A percentile compares a stretch with the other conserved stretches of the same genome.
Conservation (phyloP, 2,797 vertebrate species). For the Centropyge bicolor region DNA sequence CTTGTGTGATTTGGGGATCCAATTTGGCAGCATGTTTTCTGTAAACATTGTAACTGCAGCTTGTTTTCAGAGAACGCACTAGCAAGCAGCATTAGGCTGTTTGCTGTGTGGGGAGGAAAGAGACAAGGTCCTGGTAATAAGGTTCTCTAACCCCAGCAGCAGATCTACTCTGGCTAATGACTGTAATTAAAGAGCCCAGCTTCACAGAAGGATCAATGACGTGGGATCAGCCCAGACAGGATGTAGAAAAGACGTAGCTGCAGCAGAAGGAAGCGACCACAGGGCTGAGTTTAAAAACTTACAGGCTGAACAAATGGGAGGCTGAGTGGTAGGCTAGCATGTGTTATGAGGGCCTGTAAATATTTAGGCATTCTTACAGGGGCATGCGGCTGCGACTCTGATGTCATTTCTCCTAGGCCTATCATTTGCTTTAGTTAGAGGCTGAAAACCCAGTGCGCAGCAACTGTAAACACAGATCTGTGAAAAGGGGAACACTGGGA, state of each 20-base stretch:
- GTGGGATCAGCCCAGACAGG: constrained; percentile 67
- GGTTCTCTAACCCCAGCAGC: constrained; percentile 74
- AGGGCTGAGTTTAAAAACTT: constrained; percentile 61
- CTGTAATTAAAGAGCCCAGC: constrained; percentile 81
- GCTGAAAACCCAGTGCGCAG: constrained; percentile 42
- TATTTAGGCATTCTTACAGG: constrained; percentile 78
- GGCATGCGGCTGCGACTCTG: constrained; percentile 72
- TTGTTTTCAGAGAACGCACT: constrained; percentile 56
- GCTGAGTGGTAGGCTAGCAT: constrained; percentile 42
- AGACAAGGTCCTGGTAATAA: constrained; percentile 74
- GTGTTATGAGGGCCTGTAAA: constrained; percentile 71
- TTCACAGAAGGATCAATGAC: constrained; percentile 69
- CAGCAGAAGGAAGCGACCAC: constrained; percentile 63
- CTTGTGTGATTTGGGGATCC: constrained; percentile 64
- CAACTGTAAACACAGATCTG: constrained; percentile 64
- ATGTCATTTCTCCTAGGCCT: constrained; percentile 72
- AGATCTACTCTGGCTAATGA: constrained; percentile 78
- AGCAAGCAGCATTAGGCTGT: constrained; percentile 53
- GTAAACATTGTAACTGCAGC: constrained; percentile 71
- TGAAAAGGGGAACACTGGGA: constrained; percentile 59
- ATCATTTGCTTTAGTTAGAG: constrained; percentile 74
- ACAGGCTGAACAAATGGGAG: constrained; percentile 50
- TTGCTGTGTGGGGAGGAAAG: constrained; percentile 25
- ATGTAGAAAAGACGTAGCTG: constrained; percentile 62
- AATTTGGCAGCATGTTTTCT: constrained; percentile 71